Percentiles rank a stretch among this genome's conserved stretches.
These are phyloP conservation scores for Myiagra hebetior DNA, from an alignment of 2,113 vertebrate genomes.

Conservation along the genomic window DNA sequence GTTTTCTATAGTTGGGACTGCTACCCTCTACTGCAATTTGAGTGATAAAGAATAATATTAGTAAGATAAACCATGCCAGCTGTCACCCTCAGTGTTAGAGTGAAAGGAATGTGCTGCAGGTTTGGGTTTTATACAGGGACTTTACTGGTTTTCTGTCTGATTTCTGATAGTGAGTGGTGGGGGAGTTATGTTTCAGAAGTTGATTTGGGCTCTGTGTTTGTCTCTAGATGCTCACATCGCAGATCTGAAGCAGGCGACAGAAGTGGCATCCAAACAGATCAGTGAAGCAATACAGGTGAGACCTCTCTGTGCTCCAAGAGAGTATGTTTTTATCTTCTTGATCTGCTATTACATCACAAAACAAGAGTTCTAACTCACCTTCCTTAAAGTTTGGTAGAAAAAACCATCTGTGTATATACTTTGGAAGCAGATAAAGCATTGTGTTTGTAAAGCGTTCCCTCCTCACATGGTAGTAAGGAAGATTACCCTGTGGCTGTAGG, in stretches of 20 bases:
- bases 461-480: neutral
- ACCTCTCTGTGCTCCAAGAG: neutral
- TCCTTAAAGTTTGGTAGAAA: neutral
- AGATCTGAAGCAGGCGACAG: slow-evolving; percentile 72
- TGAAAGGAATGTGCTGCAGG: neutral
- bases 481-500: neutral
- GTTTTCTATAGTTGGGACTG: neutral
- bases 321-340: neutral
- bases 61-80: neutral
- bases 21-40: neutral
- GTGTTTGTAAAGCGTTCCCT: neutral
- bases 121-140: neutral
- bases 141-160: neutral
- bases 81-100: neutral
- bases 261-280: slow-evolving; percentile 72
- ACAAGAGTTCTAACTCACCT: neutral
- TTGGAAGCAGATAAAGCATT: neutral
- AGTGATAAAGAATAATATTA: neutral
- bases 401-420: neutral
- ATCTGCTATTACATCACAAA: neutral
- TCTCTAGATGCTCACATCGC: slow-evolving; percentile 67
- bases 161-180: neutral
- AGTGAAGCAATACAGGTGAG: slow-evolving; percentile 83
- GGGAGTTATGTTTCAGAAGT: neutral
- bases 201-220: neutral